Evolutionary conservation across 2,113 vertebrate species (phyloP), one percentile per base, ranked within the genome.

Genomic region (Puntigrus tetrazona): DNA sequence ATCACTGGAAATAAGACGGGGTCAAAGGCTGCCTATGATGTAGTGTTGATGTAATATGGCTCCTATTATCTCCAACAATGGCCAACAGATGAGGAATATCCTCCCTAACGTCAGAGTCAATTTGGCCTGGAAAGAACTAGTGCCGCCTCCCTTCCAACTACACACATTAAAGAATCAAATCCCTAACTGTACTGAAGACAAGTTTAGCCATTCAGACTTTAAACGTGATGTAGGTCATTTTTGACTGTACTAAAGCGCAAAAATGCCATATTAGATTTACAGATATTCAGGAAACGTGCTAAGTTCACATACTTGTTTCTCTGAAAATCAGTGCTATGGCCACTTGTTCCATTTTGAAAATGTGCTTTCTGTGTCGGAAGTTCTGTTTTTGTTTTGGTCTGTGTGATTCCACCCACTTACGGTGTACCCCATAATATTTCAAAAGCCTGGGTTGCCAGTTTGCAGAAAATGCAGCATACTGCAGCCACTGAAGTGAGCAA

Each of bases 11-110:
- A 87, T 91, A 85, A 91, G 89, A 91, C 81, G 86, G 87, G 80
- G 89, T 85, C 45, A 86, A 78, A 84, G 69, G 88, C 88, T 92
- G 92, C 89, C 92, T 84, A 89, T 91, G 89, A 88, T 86, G 84
- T 82, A 70, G 14, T 92, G 89, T 93, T 93, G 92, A 92, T 93
- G 92, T 92, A 92, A 94, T 94, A 88, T 93, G 92, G 91, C 91
- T 91, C 84, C 84, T 88, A 91, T 94, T 92, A 94, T 91, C 90
- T 91, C 78, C 87, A 88, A 78, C 84, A 86, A 80, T 73, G 75
- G 8, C 87, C 55, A 88, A 91, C 90, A 93, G 87, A 91, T 87
- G 81, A 92, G 90, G 91, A 88, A 92, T 91, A 92, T 90, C 90
- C 90, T 92, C 91, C 91, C 84, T 83, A 88, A 91, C 88, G 90